Evolutionary conservation across 2,888 invertebrate genomes (phyloP).

Genomic region (Leptinotarsa peninsularis): DNA sequence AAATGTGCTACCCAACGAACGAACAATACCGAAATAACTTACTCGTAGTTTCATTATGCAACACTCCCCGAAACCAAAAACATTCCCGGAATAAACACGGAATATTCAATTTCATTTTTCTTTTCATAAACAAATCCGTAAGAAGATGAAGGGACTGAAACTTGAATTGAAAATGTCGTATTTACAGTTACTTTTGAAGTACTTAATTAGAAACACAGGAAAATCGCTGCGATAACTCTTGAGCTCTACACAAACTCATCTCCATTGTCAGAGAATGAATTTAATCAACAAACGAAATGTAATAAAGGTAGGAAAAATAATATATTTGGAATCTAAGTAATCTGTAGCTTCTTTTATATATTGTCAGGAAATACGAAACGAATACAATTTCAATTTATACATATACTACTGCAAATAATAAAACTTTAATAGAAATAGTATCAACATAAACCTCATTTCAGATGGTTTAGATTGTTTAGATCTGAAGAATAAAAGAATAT

Average conservation of each 20-base stretch:
- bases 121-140: conserved; percentile 3
- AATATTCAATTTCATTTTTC: not conserved
- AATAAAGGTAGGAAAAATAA: not conserved
- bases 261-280: conserved; percentile 1
- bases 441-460: too few relatives aligned
- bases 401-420: too few relatives aligned
- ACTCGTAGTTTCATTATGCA: not conserved
- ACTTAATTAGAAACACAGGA: conserved; percentile 3
- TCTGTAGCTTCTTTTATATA: not conserved
- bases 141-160: not conserved
- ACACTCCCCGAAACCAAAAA: not conserved
- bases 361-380: not conserved
- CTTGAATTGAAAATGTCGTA: not conserved
- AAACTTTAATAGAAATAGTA: too few relatives aligned
- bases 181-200: conserved; percentile 14
- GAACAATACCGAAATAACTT: conserved; percentile 6
- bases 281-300: conserved; percentile 1
- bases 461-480: too few relatives aligned
- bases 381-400: too few relatives aligned
- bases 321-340: not conserved
- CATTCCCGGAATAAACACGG: not conserved
- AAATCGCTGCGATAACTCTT: conserved; percentile 1
- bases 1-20: conserved; percentile 3
- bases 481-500: too few relatives aligned
- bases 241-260: not conserved